These are phyloP conservation scores for Tetragonisca angustula DNA, from an alignment of 2,888 invertebrate genomes.

Conservation along the genomic window DNA sequence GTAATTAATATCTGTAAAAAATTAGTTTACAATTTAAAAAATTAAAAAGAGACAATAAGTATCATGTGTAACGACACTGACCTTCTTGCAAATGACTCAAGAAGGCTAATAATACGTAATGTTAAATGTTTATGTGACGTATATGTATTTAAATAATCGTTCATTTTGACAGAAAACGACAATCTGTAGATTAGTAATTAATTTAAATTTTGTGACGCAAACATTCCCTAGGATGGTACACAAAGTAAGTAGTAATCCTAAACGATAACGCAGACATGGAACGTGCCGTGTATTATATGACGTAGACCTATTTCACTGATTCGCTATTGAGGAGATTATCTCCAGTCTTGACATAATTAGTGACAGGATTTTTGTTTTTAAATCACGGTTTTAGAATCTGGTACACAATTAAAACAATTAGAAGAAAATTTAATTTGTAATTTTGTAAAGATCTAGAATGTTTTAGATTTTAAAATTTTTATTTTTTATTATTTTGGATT, in stretches of 20 bases:
- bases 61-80: constrained; percentile 26
- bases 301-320: neutral
- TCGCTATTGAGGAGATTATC: neutral
- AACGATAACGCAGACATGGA: neutral
- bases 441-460: neutral
- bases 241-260: neutral
- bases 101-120: constrained; percentile 46
- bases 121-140: constrained; percentile 25
- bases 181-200: neutral
- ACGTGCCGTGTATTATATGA: neutral
- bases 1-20: neutral
- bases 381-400: neutral
- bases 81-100: constrained; percentile 60
- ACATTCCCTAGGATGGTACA: neutral
- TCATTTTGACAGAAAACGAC: neutral
- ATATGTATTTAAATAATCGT: neutral
- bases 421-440: neutral
- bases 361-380: neutral
- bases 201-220: neutral
- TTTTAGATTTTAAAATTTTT: neutral
- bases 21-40: constrained; percentile 4
- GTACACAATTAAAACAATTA: neutral
- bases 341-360: neutral
- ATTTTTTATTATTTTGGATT: constrained; percentile 30
- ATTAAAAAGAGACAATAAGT: constrained; percentile 41